These are phyloP conservation scores for Bombus pascuorum DNA, from an alignment of 1,140 invertebrate species.

Conservation along the genomic window DNA sequence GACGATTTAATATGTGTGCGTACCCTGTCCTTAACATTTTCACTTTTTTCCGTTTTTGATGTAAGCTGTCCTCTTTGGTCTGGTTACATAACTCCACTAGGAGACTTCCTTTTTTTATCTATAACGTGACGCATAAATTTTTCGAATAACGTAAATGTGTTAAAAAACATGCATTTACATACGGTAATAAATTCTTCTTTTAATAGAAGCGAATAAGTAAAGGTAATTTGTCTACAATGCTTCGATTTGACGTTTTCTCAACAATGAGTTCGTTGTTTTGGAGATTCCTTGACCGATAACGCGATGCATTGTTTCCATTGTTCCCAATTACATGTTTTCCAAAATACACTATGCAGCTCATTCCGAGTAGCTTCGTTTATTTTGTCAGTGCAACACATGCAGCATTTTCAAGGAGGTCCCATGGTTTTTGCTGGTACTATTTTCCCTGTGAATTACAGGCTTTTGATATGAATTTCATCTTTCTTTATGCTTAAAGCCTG, in stretches of 20 bases:
- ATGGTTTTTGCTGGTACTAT: constrained; percentile 49
- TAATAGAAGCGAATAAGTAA: constrained; percentile 67
- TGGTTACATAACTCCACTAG: constrained; percentile 57
- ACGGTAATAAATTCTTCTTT: constrained; percentile 66
- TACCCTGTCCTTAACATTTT: constrained; percentile 62
- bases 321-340: too few relatives aligned
- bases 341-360: too few relatives aligned
- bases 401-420: constrained; percentile 61
- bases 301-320: constrained; percentile 51
- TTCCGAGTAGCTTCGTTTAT: too few relatives aligned
- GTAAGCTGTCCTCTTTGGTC: constrained; percentile 56
- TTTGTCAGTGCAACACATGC: constrained; percentile 19
- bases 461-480: too few relatives aligned
- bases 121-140: constrained; percentile 70
- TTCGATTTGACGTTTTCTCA: constrained; percentile 52
- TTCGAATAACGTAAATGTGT: constrained; percentile 68
- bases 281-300: constrained; percentile 66
- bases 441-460: too few relatives aligned
- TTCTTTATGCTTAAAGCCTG: neutral
- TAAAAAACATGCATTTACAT: constrained; percentile 72
- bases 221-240: constrained; percentile 63
- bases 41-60: constrained; percentile 69
- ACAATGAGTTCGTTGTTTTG: constrained; percentile 60
- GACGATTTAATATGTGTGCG: constrained; percentile 68
- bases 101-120: constrained; percentile 67